Evolutionary conservation across 2,113 vertebrate genomes (phyloP).

Genomic region (Ceyx margarethae): DNA sequence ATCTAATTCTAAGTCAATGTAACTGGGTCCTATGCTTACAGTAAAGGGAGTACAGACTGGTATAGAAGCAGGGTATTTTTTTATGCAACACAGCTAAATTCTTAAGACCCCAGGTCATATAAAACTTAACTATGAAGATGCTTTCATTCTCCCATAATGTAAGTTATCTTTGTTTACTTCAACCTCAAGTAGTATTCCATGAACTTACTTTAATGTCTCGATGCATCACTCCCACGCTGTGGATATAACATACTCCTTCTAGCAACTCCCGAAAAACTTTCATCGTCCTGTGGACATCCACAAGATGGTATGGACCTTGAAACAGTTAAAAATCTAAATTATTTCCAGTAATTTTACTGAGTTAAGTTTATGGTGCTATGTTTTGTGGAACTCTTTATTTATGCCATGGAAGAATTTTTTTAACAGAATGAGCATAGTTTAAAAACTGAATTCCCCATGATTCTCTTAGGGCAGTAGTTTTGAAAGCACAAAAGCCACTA

Average conservation of each 20-base stretch:
- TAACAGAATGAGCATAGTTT: not conserved
- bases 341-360: not conserved
- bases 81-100: not conserved
- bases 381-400: not conserved
- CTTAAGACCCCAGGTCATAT: not conserved
- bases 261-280: constrained; percentile 85
- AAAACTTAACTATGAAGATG: not conserved
- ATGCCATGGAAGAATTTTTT: not conserved
- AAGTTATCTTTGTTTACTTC: not conserved
- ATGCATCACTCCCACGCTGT: constrained; percentile 91
- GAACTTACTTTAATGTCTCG: constrained; percentile 93
- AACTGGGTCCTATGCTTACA: not conserved
- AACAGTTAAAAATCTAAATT: not conserved
- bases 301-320: constrained; percentile 77
- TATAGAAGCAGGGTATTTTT: not conserved
- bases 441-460: not conserved
- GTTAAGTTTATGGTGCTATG: not conserved
- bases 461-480: not conserved
- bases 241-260: constrained; percentile 92
- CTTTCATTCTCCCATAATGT: not conserved
- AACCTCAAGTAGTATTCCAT: not conserved
- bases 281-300: constrained; percentile 76
- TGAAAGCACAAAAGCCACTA: not conserved
- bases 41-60: not conserved
- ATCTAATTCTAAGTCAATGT: not conserved